These are phyloP conservation scores for Cyclargus thomasi DNA, from an alignment of 1,140 invertebrate genomes.

Conservation along the genomic window DNA sequence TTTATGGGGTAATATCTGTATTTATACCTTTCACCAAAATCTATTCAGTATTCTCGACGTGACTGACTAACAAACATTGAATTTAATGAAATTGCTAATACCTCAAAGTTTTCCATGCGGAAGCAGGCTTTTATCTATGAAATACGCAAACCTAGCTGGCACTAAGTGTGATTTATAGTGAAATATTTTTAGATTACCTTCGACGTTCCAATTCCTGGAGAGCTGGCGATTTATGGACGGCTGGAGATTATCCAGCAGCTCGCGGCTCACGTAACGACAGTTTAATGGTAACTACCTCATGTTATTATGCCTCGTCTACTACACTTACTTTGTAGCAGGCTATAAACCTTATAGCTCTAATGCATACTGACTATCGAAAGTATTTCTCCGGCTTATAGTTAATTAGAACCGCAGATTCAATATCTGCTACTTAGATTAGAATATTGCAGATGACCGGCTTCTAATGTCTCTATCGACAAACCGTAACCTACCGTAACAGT, in stretches of 20 bases:
- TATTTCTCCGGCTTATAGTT: too few relatives aligned
- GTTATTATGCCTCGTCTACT: not conserved
- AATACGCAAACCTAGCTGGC: not conserved
- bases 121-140: not conserved
- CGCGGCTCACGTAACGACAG: not conserved
- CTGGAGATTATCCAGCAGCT: not conserved
- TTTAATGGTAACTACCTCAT: slow-evolving; percentile 5
- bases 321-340: not conserved
- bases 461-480: too few relatives aligned
- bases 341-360: not conserved
- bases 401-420: too few relatives aligned
- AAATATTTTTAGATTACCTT: slow-evolving; percentile 2
- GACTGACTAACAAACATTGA: too few relatives aligned
- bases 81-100: too few relatives aligned
- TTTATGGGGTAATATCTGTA: too few relatives aligned
- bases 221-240: not conserved
- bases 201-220: not conserved
- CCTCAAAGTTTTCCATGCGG: too few relatives aligned
- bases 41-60: too few relatives aligned
- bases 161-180: slow-evolving; percentile 4
- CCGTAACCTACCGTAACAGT: not conserved
- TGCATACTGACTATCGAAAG: not conserved
- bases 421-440: too few relatives aligned
- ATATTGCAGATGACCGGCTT: too few relatives aligned
- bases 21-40: too few relatives aligned